A percentile compares a stretch with the other conserved stretches of the same genome.
phyloP scores from a whole-genome alignment of 2,888 invertebrate genomes.

The Phania funesta region DNA sequence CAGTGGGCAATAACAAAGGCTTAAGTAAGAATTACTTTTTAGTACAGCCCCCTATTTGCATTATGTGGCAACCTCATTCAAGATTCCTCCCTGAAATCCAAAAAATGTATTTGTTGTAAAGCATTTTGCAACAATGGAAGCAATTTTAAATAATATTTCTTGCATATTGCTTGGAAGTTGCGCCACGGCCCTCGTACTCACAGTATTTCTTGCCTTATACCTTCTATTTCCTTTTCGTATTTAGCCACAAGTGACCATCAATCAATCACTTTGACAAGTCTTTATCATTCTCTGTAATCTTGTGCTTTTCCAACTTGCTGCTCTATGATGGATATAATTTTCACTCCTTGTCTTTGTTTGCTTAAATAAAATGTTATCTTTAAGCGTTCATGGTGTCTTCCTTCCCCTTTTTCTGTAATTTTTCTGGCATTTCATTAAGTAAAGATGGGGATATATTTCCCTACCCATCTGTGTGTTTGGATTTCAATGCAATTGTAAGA shows the following conservation, averaged over 20 bases:
- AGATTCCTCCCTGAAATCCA: no score
- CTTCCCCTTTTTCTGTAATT: background rate
- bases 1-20: no score
- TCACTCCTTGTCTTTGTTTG: background rate
- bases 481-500: background rate
- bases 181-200: background rate
- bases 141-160: background rate
- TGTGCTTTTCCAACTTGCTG: background rate
- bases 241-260: conserved; percentile 49
- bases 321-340: background rate
- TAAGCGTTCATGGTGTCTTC: background rate
- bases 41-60: no score
- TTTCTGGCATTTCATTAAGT: background rate
- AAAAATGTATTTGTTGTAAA: no score
- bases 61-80: no score
- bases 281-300: conserved; percentile 11
- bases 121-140: no score
- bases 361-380: background rate
- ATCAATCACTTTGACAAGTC: conserved; percentile 53
- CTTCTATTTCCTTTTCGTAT: background rate
- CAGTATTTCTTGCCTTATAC: background rate
- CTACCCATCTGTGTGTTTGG: background rate
- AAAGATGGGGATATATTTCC: background rate
- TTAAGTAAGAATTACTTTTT: no score
- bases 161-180: background rate